These are phyloP conservation scores for Probosciger aterrimus DNA, from an alignment of 2,113 vertebrate genomes.

Conservation along the genomic window DNA sequence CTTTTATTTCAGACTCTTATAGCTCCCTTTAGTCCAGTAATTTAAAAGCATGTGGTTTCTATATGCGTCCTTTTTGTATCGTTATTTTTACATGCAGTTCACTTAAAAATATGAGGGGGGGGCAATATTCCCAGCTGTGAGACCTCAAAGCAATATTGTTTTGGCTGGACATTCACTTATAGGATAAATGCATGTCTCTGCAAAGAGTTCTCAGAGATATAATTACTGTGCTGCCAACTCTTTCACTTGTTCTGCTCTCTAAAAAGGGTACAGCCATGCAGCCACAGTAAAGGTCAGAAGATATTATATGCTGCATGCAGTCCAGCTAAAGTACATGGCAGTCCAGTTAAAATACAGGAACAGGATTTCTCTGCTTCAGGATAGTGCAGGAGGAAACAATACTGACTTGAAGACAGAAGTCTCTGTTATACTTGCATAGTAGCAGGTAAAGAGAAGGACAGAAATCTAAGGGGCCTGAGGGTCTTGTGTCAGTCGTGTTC, in stretches of 20 bases:
- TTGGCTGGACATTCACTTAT: not conserved
- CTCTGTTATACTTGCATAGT: not conserved
- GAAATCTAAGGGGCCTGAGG: not conserved
- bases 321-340: not conserved
- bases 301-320: rapidly evolving
- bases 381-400: not conserved
- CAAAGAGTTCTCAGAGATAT: not conserved
- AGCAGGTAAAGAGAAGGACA: not conserved
- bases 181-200: not conserved
- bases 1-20: not conserved
- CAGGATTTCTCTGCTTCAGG: not conserved
- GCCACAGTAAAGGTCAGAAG: not conserved
- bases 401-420: not conserved
- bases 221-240: not conserved
- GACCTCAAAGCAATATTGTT: not conserved
- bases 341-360: not conserved
- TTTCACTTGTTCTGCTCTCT: not conserved
- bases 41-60: not conserved
- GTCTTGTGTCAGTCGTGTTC: not conserved
- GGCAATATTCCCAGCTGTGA: not conserved
- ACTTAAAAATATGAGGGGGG: not conserved
- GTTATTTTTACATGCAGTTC: not conserved
- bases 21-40: not conserved
- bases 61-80: not conserved
- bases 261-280: not conserved